Conservation (phyloP, 1,140 invertebrate species). For the Helicoverpa zea region DNA sequence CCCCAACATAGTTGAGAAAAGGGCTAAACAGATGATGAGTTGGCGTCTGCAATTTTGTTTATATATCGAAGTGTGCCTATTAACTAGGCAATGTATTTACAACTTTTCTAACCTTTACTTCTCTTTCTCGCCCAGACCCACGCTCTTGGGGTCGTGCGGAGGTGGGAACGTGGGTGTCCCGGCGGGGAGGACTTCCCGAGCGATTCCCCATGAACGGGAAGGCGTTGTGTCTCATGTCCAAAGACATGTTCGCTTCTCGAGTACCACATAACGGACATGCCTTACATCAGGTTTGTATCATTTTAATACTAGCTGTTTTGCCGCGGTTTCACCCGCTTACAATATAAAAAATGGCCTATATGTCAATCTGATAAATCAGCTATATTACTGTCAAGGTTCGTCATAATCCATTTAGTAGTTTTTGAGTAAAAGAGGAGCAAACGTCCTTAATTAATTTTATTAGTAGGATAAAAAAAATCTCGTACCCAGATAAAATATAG, state of each 20-base stretch:
- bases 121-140: conserved; percentile 86
- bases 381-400: background rate
- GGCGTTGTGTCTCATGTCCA: conserved; percentile 91
- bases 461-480: too few species aligned
- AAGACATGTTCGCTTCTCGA: conserved; percentile 91
- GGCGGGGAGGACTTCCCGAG: conserved; percentile 88
- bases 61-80: too few species aligned
- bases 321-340: too few species aligned
- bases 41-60: too few species aligned
- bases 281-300: conserved; percentile 86
- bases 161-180: conserved; percentile 90
- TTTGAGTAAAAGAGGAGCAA: background rate
- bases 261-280: conserved; percentile 90
- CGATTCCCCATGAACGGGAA: conserved; percentile 93
- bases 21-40: too few species aligned
- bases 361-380: too few species aligned
- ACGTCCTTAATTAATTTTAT: too few species aligned
- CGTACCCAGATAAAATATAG: too few species aligned
- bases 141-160: conserved; percentile 90
- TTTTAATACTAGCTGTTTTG: too few species aligned
- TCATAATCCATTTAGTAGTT: background rate
- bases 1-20: too few species aligned
- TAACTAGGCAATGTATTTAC: background rate
- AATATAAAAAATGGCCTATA: too few species aligned
- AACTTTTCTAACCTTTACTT: background rate